Evolutionary conservation across 2,888 invertebrate genomes (phyloP).

Genomic region (Andrena fulva): DNA sequence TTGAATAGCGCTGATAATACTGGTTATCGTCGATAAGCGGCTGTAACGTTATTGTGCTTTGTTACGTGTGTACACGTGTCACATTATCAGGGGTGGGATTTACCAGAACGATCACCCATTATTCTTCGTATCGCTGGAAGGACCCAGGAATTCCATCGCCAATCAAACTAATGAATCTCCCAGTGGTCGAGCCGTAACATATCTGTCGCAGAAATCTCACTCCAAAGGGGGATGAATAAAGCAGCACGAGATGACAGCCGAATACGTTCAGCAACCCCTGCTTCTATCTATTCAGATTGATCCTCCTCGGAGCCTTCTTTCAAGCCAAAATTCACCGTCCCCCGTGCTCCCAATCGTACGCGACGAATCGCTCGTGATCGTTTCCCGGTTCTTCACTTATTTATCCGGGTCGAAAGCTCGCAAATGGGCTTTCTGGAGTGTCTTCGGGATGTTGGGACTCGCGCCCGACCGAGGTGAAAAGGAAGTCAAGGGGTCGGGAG

Average conservation of each 20-base stretch:
- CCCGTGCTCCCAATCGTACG: background rate
- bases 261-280: background rate
- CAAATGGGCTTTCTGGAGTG: conserved; percentile 56
- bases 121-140: no score
- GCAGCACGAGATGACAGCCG: background rate
- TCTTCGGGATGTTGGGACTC: conserved; percentile 29
- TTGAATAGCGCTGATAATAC: no score
- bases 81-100: no score
- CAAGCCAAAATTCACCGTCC: background rate
- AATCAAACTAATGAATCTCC: background rate
- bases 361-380: conserved; percentile 27
- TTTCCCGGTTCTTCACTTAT: conserved; percentile 46
- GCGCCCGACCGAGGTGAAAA: conserved; percentile 30
- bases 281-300: background rate
- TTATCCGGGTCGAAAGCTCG: conserved; percentile 60
- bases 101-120: no score
- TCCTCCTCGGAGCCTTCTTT: background rate
- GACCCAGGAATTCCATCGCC: no score
- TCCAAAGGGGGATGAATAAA: background rate
- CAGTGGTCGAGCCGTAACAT: background rate
- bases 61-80: no score
- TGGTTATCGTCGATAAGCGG: no score
- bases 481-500: conserved; percentile 35
- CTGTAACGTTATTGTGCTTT: no score
- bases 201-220: background rate